Base-by-base conservation (phyloP, 2,113 vertebrate species). In the Oryzias curvinotus region DNA sequence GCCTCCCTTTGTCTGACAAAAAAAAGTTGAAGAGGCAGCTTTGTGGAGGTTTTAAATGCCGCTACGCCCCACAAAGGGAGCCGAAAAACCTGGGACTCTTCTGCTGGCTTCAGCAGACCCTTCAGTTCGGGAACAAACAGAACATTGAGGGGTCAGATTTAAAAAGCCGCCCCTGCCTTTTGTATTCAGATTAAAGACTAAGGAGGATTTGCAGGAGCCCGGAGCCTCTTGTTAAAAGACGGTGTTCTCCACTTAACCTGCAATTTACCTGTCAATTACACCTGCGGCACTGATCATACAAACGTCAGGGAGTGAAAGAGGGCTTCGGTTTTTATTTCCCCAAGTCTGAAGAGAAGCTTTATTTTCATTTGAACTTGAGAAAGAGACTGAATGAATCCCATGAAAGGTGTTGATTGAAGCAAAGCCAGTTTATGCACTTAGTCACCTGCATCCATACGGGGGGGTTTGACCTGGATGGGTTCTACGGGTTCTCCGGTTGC, bases 171-270 rank as follows among this genome's bases (percentile, higher is more conserved):
- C 86, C 82, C 75, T 73, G 83, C 74, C 93, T 94, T 95, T 95
- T 95, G 93, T 96, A 93, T 95, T 94, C 93, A 95, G 94, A 95
- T 95, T 95, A 95, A 92, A 95, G 93, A 92, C 92, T 93, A 91
- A 94, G 91, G 91, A 92, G 93, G 94, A 95, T 96, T 95, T 95
- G 90, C 90, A 89, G 91, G 90, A 93, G 92, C 92, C 85, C 85
- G 82, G 82, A 92, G 92, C 92, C 89, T 90, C 91, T 91, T 92
- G 92, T 92, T 95, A 93, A 91, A 94, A 94, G 91, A 84, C 91
- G 89, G 88, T 90, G 90, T 94, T 94, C 93, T 92, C 91, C 92
- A 95, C 93, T 95, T 95, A 96, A 95, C 94, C 94, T 94, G 92
- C 93, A 96, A 95, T 96, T 95, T 96, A 95, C 94, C 93, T 95